Percentiles rank a stretch among this genome's conserved stretches.
Conservation (phyloP, 2,797 vertebrate species). For the Telmatherina bonti region DNA sequence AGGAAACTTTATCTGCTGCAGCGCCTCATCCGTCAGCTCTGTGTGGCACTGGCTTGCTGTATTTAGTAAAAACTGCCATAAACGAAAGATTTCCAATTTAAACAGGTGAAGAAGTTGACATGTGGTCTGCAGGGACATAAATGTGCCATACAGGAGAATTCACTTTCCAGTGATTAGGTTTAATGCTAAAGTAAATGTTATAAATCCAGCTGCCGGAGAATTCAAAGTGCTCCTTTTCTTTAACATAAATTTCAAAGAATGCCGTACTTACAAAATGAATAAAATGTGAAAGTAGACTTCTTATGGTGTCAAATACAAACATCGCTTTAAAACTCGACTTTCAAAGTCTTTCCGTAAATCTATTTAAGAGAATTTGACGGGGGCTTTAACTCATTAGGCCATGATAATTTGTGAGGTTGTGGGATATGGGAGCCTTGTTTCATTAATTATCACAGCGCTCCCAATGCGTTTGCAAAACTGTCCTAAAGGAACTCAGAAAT, state of each 20-base stretch:
- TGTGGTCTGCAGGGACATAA: background rate
- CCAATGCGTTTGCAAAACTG: slow-evolving; percentile 2
- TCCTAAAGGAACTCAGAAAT: slow-evolving; percentile 19
- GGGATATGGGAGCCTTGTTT: slow-evolving; percentile 33
- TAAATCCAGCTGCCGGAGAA: background rate
- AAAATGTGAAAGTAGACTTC: background rate
- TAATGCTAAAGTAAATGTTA: background rate
- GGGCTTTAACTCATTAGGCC: slow-evolving; percentile 34
- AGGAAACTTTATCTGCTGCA: background rate
- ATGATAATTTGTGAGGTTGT: slow-evolving; percentile 5
- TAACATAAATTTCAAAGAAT: background rate
- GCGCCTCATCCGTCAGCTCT: background rate
- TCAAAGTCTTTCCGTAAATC: slow-evolving; percentile 39
- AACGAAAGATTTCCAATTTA: too few species aligned
- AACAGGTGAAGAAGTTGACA: background rate
- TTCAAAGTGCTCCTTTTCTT: background rate
- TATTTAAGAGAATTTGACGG: slow-evolving; percentile 39
- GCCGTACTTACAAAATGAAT: background rate
- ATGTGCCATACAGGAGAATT: background rate
- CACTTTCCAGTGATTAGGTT: background rate
- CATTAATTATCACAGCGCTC: slow-evolving; percentile 35
- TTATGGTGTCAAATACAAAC: background rate
- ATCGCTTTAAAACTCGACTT: slow-evolving; percentile 9
- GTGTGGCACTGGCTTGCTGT: background rate
- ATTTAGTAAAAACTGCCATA: too few species aligned